These are phyloP conservation scores for Chamaetylas fuelleborni DNA, from an alignment of 2,113 vertebrate species.

Conservation along the genomic window DNA sequence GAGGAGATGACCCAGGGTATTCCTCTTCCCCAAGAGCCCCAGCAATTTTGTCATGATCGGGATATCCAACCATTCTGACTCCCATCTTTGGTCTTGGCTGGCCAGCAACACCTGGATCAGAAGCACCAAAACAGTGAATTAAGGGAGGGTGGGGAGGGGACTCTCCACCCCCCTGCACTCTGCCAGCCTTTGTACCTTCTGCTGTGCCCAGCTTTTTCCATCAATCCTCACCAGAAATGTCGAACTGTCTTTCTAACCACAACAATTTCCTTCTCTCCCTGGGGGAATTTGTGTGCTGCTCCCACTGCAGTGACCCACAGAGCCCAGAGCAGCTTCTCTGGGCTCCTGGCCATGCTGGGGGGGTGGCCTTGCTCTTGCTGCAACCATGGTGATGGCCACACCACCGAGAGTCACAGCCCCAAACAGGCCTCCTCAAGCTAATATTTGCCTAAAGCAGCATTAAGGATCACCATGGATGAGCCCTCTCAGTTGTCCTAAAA, in stretches of 20 bases:
- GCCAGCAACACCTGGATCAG: neutral
- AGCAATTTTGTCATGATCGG: too few species aligned
- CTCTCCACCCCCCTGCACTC: neutral
- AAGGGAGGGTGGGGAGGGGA: neutral
- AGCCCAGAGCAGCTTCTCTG: neutral
- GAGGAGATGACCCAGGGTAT: neutral
- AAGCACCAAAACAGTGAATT: neutral
- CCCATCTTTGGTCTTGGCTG: neutral
- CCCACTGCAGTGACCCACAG: fast-evolving
- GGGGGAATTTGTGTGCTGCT: neutral
- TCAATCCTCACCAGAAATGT: neutral
- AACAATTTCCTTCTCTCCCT: neutral
- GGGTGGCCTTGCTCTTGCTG: neutral
- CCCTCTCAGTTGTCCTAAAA: neutral
- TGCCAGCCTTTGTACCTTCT: neutral
- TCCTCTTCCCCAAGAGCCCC: neutral
- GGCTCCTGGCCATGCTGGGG: neutral
- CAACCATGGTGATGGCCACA: neutral
- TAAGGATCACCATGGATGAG: neutral
- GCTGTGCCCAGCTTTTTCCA: neutral
- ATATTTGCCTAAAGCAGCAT: neutral
- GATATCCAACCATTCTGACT: neutral
- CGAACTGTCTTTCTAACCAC: neutral
- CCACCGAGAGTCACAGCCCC: fast-evolving
- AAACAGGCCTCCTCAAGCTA: neutral